Conservation (phyloP, 2,113 vertebrate genomes). For the Xerus inauris region DNA sequence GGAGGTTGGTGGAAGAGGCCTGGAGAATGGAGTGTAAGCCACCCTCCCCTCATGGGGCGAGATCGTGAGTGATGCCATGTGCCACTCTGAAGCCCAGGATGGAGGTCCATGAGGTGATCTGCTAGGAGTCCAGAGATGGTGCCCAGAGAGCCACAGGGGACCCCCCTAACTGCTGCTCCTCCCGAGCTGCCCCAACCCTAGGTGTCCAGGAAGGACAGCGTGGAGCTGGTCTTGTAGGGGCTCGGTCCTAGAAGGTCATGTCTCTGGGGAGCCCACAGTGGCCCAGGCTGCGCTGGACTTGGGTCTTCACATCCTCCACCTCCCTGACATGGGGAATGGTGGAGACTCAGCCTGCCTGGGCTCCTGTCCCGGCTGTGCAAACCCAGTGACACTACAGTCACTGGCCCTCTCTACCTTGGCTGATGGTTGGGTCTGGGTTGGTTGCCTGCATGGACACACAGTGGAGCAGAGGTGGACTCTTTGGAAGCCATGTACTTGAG, state of each 20-base stretch:
- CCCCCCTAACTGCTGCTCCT: not conserved
- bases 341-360: no score
- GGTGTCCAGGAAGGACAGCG: not conserved
- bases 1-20: not conserved
- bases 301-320: not conserved
- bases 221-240: not conserved
- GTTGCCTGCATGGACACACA: not conserved
- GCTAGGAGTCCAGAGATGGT: not conserved
- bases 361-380: no score
- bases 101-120: not conserved
- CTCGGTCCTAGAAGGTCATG: not conserved
- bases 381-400: not conserved
- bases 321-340: not conserved
- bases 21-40: not conserved
- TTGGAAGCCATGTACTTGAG: not conserved
- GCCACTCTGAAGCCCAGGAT: no score
- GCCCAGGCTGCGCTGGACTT: not conserved
- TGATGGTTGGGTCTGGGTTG: not conserved
- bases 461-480: not conserved
- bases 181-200: no score
- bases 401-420: no score
- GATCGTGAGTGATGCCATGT: no score
- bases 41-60: no score
- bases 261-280: not conserved
- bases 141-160: not conserved